These are phyloP conservation scores for Arctopsyche grandis DNA, from an alignment of 1,140 invertebrate genomes.

Conservation along the genomic window DNA sequence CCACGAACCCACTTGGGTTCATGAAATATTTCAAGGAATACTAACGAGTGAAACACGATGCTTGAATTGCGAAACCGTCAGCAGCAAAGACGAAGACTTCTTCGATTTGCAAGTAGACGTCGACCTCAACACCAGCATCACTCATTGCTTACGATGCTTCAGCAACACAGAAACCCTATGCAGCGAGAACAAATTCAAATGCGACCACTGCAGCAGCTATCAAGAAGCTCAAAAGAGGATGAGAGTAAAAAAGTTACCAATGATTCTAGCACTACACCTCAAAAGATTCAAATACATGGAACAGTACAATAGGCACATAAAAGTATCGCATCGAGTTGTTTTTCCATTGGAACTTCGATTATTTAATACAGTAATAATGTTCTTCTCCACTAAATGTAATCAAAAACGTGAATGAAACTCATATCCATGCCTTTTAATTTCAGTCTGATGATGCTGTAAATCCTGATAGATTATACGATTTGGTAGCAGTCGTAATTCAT, in stretches of 20 bases:
- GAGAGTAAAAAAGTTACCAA: slow-evolving; percentile 97
- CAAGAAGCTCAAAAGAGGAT: slow-evolving; percentile 98
- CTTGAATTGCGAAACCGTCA: slow-evolving; percentile 99
- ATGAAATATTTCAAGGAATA: slow-evolving; percentile 99
- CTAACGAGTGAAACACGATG: slow-evolving; percentile 99
- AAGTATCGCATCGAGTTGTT: slow-evolving; percentile 98
- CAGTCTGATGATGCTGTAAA: slow-evolving; percentile 98
- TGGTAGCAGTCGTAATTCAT: slow-evolving; percentile 99
- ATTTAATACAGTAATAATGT: slow-evolving; percentile 88
- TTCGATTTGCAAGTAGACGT: slow-evolving; percentile 99
- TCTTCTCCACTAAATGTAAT: not conserved
- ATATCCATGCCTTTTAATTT: slow-evolving; percentile 56
- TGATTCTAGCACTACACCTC: slow-evolving; percentile 96
- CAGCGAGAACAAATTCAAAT: slow-evolving; percentile 99
- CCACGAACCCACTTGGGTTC: slow-evolving; percentile 97
- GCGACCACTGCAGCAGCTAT: slow-evolving; percentile 99
- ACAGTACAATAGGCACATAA: slow-evolving; percentile 97
- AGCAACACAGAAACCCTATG: slow-evolving; percentile 99
- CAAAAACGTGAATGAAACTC: not conserved
- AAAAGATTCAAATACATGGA: slow-evolving; percentile 99
- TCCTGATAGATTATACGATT: slow-evolving; percentile 96
- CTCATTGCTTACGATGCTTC: slow-evolving; percentile 96
- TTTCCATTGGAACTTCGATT: slow-evolving; percentile 97
- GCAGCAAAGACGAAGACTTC: slow-evolving; percentile 99
- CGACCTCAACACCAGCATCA: slow-evolving; percentile 99